Evolutionary conservation across 2,113 vertebrate genomes (phyloP), one percentile per base, ranked within the genome.

Genomic region (Eptatretus burgeri): DNA sequence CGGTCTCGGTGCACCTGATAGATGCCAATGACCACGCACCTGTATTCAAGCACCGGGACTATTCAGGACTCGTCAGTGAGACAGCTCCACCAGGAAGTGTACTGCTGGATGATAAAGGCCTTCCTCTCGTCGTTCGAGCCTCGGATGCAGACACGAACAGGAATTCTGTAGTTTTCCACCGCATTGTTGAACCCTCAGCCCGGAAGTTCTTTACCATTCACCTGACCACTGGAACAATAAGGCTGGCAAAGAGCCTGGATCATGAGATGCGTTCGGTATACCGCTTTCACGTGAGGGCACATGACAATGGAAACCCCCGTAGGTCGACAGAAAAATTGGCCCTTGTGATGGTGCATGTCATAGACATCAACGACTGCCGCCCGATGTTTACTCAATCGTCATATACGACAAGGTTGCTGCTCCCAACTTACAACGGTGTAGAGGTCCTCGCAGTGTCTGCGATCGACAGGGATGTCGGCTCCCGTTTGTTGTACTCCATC

Each of bases 21-120:
- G 91, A 98, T 73, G 81, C 89, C 74, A 98, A 98, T 52, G 91
- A 98, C 72, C 91, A 93, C 17, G 70, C 79, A 0, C 91, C 91
- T 0, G 72, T 86, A 64, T 98, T 98, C 67, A 79, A 86, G 69
- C 81, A 75, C 69, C 78, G 81, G 62, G 76, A 79, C 49, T 98
- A 91, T 67, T 70, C 27, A 0, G 91, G 91, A 50, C 85, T 76
- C 71, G 85, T 98, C 63, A 93, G 81, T 0, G 91, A 98, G 69
- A 83, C 81, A 7, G 84, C 83, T 49, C 80, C 85, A 14, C 52
- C 88, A 18, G 91, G 88, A 52, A 96, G 84, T 51, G 70, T 93
- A 9, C 86, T 93, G 50, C 73, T 82, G 63, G 81, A 78, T 41
- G 66, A 69, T 0, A 78, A 74, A 51, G 78, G 79, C 50, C 80